Evolutionary conservation across 1,140 invertebrate genomes (phyloP).

Genomic region (Coelopa frigida): DNA sequence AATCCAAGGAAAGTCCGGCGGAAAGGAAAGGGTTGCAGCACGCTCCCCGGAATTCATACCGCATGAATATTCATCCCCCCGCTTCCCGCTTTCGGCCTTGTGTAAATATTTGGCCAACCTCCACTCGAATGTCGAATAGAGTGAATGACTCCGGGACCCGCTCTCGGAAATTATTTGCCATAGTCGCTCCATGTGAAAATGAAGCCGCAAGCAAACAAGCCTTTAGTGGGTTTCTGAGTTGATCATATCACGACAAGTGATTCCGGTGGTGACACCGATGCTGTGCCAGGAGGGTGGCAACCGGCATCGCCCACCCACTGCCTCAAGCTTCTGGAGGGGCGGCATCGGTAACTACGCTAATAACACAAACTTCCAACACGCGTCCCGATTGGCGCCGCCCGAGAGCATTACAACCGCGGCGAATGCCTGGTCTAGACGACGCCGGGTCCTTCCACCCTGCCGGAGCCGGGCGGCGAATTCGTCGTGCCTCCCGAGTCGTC

Average conservation of each 20-base stretch:
- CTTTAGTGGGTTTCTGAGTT: not conserved
- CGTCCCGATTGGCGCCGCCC: constrained; percentile 6
- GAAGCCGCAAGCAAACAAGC: constrained; percentile 8
- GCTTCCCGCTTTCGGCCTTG: too few relatives aligned
- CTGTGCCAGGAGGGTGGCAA: too few relatives aligned
- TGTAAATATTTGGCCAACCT: too few relatives aligned
- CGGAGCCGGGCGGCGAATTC: constrained; percentile 1
- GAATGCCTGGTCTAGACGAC: not conserved
- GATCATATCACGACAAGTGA: not conserved
- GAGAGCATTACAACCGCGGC: constrained; percentile 7
- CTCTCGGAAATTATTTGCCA: too few relatives aligned
- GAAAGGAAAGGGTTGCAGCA: too few relatives aligned
- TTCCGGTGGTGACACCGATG: not conserved
- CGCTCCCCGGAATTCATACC: too few relatives aligned
- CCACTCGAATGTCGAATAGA: too few relatives aligned
- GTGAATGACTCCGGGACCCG: too few relatives aligned
- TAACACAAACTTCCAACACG: constrained; percentile 7
- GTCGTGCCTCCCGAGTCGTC: constrained; percentile 7
- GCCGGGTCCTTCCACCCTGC: not conserved
- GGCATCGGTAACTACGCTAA: not conserved
- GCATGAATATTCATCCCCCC: too few relatives aligned
- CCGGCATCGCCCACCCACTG: too few relatives aligned
- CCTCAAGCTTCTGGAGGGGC: too few relatives aligned
- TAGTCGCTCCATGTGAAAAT: constrained; percentile 11
- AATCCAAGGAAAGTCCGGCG: too few relatives aligned